Evolutionary conservation across 2,113 vertebrate species (phyloP).

Genomic region (Sander lucioperca): DNA sequence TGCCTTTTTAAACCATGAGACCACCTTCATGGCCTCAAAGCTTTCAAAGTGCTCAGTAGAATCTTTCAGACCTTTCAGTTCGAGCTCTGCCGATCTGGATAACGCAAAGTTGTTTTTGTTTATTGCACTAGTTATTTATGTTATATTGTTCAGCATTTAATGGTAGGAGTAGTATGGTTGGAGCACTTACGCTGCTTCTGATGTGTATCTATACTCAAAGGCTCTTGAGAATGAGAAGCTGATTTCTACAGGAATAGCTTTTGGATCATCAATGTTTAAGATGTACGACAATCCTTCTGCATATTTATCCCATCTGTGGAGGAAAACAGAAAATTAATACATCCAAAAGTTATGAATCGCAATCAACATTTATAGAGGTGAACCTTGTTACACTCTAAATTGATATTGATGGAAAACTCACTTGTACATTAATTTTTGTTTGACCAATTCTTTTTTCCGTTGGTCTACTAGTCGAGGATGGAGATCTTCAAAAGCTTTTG

Average conservation of each 20-base stretch:
- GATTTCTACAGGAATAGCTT: slow-evolving; percentile 25
- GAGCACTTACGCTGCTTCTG: neutral
- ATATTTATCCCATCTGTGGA: slow-evolving; percentile 30
- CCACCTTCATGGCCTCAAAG: slow-evolving; percentile 35
- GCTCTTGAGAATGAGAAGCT: slow-evolving; percentile 23
- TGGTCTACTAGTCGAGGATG: slow-evolving; percentile 39
- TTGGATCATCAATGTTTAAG: neutral
- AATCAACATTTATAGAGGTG: neutral
- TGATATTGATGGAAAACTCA: slow-evolving; percentile 23
- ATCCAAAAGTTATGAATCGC: neutral
- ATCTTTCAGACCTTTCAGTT: slow-evolving; percentile 22
- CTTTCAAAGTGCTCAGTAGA: slow-evolving; percentile 42
- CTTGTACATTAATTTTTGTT: slow-evolving; percentile 48
- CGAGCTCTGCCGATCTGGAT: slow-evolving; percentile 28
- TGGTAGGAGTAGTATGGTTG: neutral
- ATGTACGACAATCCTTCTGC: slow-evolving; percentile 5
- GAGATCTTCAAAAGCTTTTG: slow-evolving; percentile 53
- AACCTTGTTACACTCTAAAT: neutral
- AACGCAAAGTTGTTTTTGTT: neutral
- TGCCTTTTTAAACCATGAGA: slow-evolving; percentile 50
- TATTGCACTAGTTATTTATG: neutral
- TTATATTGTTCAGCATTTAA: neutral
- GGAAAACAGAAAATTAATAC: neutral
- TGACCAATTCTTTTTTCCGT: slow-evolving; percentile 45
- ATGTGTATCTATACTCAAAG: neutral